phyloP scores from a whole-genome alignment of 2,113 vertebrate genomes.

The Mirza zaza region DNA sequence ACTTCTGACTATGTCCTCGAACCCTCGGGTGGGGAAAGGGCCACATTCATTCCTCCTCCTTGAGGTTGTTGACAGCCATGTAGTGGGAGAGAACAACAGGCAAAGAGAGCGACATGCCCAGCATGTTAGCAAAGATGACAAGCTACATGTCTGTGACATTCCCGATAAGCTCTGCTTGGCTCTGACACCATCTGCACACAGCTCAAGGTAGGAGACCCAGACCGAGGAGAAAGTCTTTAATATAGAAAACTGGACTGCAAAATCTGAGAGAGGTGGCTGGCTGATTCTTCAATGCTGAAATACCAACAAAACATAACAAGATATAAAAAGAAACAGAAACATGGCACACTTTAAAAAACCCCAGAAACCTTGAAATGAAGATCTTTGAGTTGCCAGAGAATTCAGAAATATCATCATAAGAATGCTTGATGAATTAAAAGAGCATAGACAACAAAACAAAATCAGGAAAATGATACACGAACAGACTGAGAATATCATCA shows the following conservation, averaged over 20 bases:
- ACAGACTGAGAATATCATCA: neutral
- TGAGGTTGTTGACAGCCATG: constrained; percentile 97
- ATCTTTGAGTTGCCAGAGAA: neutral
- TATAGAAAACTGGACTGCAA: neutral
- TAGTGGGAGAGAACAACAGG: constrained; percentile 97
- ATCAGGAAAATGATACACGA: neutral
- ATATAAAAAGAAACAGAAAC: neutral
- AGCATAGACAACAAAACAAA: neutral
- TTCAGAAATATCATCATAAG: neutral
- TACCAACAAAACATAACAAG: neutral
- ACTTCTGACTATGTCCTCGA: constrained; percentile 77
- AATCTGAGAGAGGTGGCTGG: neutral
- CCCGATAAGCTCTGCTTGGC: constrained; percentile 67
- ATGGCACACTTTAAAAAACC: neutral
- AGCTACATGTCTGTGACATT: constrained; percentile 98
- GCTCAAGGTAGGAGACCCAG: neutral
- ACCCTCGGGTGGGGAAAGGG: constrained; percentile 62
- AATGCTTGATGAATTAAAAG: neutral
- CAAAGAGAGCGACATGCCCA: constrained; percentile 96
- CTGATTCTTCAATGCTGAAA: neutral
- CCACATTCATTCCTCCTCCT: constrained; percentile 90
- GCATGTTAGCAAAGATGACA: constrained; percentile 98
- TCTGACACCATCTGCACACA: fast-evolving
- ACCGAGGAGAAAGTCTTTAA: neutral
- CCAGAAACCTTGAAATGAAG: neutral